Percentiles rank a stretch among this genome's conserved stretches.
phyloP scores from a whole-genome alignment of 2,113 vertebrate genomes.

The Archocentrus centrarchus region DNA sequence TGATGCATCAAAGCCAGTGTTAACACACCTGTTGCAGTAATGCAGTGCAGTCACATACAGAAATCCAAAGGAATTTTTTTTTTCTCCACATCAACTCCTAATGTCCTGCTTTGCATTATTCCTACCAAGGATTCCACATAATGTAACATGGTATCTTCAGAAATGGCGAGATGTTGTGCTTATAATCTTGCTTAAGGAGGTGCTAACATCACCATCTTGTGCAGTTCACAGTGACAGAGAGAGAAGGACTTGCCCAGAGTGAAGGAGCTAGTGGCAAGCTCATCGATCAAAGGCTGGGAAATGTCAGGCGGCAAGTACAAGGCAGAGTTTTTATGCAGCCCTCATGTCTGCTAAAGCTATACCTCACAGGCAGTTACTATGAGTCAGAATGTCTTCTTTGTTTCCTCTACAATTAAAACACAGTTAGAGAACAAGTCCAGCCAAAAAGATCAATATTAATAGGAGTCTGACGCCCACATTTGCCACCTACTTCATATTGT shows the following conservation, averaged over 20 bases:
- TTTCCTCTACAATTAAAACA: constrained; percentile 31
- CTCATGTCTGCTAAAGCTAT: constrained; percentile 43
- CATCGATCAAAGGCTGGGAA: constrained; percentile 77
- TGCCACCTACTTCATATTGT: background rate
- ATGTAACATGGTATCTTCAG: constrained; percentile 7
- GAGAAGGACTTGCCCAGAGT: constrained; percentile 66
- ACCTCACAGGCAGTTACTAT: constrained; percentile 45
- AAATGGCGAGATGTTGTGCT: constrained; percentile 37
- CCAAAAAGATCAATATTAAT: constrained; percentile 15
- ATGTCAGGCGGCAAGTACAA: constrained; percentile 71
- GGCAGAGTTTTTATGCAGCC: constrained; percentile 60
- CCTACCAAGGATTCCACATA: constrained; percentile 29
- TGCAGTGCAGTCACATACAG: constrained; percentile 27
- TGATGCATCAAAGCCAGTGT: constrained; percentile 25
- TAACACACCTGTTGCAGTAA: constrained; percentile 44
- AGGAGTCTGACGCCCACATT: constrained; percentile 18
- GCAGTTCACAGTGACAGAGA: constrained; percentile 59
- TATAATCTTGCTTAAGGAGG: constrained; percentile 49
- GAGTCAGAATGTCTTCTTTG: constrained; percentile 37
- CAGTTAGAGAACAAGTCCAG: background rate
- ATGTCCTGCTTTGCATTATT: constrained; percentile 25
- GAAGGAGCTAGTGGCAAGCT: constrained; percentile 72
- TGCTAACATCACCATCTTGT: constrained; percentile 63
- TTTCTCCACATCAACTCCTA: constrained; percentile 23
- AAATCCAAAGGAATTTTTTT: constrained; percentile 23